A percentile compares a stretch with the other conserved stretches of the same genome.
Evolutionary conservation across 2,797 vertebrate genomes (phyloP).

Genomic region (Thripadectes ignobilis): DNA sequence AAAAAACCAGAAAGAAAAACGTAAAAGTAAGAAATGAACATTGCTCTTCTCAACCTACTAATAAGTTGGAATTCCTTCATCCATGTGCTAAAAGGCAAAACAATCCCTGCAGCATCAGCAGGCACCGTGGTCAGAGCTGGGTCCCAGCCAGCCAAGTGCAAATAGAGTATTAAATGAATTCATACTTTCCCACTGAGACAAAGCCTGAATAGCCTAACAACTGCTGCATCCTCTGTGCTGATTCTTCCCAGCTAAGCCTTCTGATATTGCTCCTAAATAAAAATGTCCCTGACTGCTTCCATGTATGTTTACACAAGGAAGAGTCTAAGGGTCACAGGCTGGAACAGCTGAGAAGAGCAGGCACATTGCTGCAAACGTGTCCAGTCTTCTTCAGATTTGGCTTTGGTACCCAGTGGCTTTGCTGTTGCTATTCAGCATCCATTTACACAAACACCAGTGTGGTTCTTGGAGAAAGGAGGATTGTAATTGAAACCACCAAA

Average conservation of each 20-base stretch:
- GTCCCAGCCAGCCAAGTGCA: conserved; percentile 18
- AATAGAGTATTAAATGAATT: conserved; percentile 37
- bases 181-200: conserved; percentile 66
- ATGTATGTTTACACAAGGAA: conserved; percentile 44
- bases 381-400: background rate
- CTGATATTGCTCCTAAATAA: conserved; percentile 20
- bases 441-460: conserved; percentile 44
- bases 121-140: background rate
- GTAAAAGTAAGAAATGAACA: background rate
- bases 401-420: conserved; percentile 19
- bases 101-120: conserved; percentile 34
- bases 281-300: conserved; percentile 23
- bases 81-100: background rate
- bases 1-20: background rate
- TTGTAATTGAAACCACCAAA: conserved; percentile 85
- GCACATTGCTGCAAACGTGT: conserved; percentile 55
- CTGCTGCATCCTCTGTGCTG: background rate
- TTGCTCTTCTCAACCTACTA: background rate
- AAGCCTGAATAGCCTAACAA: conserved; percentile 38
- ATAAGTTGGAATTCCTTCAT: background rate
- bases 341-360: background rate
- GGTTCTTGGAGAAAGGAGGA: conserved; percentile 68
- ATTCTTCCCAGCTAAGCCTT: conserved; percentile 50
- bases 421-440: conserved; percentile 36
- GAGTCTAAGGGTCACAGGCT: background rate